phyloP scores from a whole-genome alignment of 2,113 vertebrate genomes.

The Semnopithecus entellus region DNA sequence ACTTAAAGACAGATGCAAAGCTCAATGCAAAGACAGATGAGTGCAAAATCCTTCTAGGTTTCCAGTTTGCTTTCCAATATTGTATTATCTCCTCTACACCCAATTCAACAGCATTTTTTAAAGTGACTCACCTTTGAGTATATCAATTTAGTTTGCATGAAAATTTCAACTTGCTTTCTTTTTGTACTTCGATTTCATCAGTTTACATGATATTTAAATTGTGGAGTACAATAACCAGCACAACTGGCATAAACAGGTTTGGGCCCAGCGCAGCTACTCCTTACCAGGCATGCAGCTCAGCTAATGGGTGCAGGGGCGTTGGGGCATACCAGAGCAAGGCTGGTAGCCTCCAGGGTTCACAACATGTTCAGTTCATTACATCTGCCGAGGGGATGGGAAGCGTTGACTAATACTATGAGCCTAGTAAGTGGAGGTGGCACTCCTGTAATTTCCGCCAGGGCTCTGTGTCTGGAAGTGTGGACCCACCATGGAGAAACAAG shows the following conservation, averaged over 20 bases:
- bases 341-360: background rate
- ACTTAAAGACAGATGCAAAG: background rate
- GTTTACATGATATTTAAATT: background rate
- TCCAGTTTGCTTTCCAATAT: slow-evolving; percentile 25
- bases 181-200: background rate
- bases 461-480: background rate
- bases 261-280: background rate
- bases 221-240: background rate
- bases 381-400: background rate
- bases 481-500: background rate
- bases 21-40: background rate
- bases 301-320: background rate
- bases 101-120: background rate
- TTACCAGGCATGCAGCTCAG: background rate
- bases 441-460: background rate
- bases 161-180: background rate
- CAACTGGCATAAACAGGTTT: background rate
- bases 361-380: background rate
- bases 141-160: background rate
- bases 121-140: background rate
- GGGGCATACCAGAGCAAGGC: background rate
- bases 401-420: background rate
- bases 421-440: background rate
- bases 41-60: slow-evolving; percentile 6
- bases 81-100: background rate